Evolutionary conservation across 2,797 vertebrate genomes (phyloP), one percentile per base, ranked within the genome.

Genomic region (Emys orbicularis): DNA sequence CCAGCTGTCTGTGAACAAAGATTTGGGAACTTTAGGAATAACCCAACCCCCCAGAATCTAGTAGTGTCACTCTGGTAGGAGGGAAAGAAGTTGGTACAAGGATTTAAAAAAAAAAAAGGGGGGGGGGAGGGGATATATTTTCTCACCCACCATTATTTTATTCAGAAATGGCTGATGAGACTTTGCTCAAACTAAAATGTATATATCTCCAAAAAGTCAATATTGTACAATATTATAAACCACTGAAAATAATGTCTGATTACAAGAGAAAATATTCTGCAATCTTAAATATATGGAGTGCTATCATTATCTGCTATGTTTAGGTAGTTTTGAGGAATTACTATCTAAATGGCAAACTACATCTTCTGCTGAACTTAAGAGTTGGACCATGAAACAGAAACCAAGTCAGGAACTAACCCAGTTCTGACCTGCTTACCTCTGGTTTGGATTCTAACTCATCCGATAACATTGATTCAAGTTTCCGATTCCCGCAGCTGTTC

Each of bases 381-480:
- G 65, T 2, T 72, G 61, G 29, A 44, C 4, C 37, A 56, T 12
- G 54, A 81, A 74, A 68, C 53, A 76, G 44, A 49, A 44, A 90
- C 0, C 0, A 31, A 90, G 56, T 87, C 86, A 83, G 72, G 49
- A 88, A 93, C 53, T 86, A 96, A 90, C 27, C 54, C 84, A 92
- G 29, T 57, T 92, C 53, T 52, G 52, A 91, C 77, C 74, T 91
- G 91, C 98, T 98, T 93, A 99, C 99, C 99, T 99, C 99, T 98
- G 99, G 99, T 98, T 99, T 99, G 98, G 99, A 99, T 98, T 99
- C 99, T 96, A 99, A 99, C 98, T 99, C 99, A 99, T 99, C 99
- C 98, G 99, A 99, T 99, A 99, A 99, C 99, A 99, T 99, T 99
- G 99, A 99, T 99, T 99, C 98, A 98, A 97, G 98, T 97, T 98